Percentiles rank a stretch among this genome's conserved stretches.
phyloP scores from a whole-genome alignment of 2,888 invertebrate genomes.

The Stomorhina lunata region DNA sequence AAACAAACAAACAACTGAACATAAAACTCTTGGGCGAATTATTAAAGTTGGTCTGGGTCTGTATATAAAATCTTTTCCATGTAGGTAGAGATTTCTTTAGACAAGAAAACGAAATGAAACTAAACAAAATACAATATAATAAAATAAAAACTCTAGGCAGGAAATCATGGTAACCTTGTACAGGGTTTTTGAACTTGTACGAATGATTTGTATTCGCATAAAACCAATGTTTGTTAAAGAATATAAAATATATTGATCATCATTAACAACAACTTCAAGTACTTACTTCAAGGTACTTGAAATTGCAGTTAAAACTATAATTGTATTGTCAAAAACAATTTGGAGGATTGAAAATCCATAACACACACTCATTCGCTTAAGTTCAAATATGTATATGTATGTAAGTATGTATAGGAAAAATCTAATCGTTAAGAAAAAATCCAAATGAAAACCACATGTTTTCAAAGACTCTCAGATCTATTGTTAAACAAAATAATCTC shows the following conservation, averaged over 20 bases:
- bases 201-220: too few species aligned
- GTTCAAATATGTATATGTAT: too few species aligned
- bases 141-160: conserved; percentile 19
- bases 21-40: conserved; percentile 5
- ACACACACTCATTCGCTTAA: background rate
- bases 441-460: conserved; percentile 23
- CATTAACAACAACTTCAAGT: background rate
- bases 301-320: background rate
- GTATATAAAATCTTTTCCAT: background rate
- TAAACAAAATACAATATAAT: background rate
- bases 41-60: conserved; percentile 7
- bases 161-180: conserved; percentile 53
- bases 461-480: background rate
- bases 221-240: background rate
- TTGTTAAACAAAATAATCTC: conserved; percentile 7
- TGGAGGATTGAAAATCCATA: background rate
- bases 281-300: background rate
- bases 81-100: conserved; percentile 3
- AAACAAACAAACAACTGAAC: background rate
- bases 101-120: conserved; percentile 4
- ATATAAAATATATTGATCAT: conserved; percentile 23
- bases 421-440: background rate
- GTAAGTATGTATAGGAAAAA: background rate
- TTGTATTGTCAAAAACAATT: conserved; percentile 19
- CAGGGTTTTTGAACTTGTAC: conserved; percentile 50